These are phyloP conservation scores for Caranx ignobilis DNA, from an alignment of 2,113 vertebrate genomes.

Conservation along the genomic window DNA sequence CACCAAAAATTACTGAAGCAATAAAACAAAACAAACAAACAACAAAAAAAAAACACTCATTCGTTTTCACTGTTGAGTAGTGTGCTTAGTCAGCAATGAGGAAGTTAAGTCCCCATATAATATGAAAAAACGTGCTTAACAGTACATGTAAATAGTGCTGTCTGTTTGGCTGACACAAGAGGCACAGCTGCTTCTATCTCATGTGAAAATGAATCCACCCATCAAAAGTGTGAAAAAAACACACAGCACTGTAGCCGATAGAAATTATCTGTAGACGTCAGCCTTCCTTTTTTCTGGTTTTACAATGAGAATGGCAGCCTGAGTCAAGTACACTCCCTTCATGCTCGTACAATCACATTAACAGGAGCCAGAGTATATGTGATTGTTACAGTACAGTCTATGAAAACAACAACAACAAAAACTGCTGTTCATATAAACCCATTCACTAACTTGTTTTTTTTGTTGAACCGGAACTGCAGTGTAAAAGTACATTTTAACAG, in stretches of 20 bases:
- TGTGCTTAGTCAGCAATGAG: neutral
- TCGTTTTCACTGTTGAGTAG: neutral
- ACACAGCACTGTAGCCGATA: conserved; percentile 50
- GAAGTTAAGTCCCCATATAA: neutral
- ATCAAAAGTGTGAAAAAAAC: conserved; percentile 41
- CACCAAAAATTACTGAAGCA: no score
- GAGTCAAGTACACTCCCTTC: neutral
- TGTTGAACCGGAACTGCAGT: no score
- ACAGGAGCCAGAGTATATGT: neutral
- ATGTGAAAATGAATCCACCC: conserved; percentile 56
- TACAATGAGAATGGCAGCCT: neutral
- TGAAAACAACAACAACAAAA: neutral
- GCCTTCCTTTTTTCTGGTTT: conserved; percentile 26
- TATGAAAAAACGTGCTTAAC: neutral
- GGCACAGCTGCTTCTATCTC: conserved; percentile 61
- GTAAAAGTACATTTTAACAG: no score
- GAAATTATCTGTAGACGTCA: conserved; percentile 54
- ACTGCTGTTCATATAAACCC: neutral
- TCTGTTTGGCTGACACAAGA: neutral
- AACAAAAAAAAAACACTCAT: neutral
- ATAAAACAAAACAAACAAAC: no score
- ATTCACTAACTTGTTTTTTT: neutral
- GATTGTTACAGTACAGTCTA: neutral
- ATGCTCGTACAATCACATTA: neutral
- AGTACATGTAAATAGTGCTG: neutral